Percentiles rank a stretch among this genome's conserved stretches.
Conservation (phyloP, 1,140 invertebrate species). For the Solen grandis region DNA sequence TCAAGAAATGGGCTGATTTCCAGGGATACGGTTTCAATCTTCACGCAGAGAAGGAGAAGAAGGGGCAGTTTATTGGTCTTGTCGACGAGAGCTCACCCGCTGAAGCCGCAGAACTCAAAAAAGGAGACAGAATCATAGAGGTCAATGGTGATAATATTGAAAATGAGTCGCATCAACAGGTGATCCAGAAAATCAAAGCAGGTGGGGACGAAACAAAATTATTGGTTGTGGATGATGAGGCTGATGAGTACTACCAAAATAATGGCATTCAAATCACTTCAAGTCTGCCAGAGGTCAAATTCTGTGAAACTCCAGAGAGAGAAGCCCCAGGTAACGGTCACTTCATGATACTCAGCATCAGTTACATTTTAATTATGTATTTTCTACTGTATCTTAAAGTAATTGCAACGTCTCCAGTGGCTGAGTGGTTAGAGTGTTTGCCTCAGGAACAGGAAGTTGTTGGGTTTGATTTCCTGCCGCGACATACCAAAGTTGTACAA, state of each 20-base stretch:
- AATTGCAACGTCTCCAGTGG: no score
- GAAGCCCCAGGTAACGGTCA: slow-evolving; percentile 37
- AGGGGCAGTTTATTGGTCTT: slow-evolving; percentile 98
- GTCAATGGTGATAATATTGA: slow-evolving; percentile 87
- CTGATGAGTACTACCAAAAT: slow-evolving; percentile 88
- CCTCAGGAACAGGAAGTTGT: no score
- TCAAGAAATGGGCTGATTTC: slow-evolving; percentile 92
- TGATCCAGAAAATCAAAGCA: slow-evolving; percentile 85
- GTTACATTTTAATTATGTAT: no score
- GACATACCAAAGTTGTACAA: no score
- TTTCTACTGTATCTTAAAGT: no score
- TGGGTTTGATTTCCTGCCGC: no score
- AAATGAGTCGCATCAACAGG: slow-evolving; percentile 95
- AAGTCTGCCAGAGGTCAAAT: slow-evolving; percentile 83
- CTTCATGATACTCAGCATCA: no score
- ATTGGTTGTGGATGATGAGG: slow-evolving; percentile 91
- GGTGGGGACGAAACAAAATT: slow-evolving; percentile 92
- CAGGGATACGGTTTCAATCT: slow-evolving; percentile 99
- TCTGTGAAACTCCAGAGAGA: slow-evolving; percentile 24
- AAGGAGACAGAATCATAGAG: slow-evolving; percentile 94
- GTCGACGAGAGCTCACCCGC: slow-evolving; percentile 96
- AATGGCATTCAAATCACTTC: slow-evolving; percentile 85
- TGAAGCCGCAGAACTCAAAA: slow-evolving; percentile 91
- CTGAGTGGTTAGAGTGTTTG: no score
- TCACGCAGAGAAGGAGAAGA: slow-evolving; percentile 96